phyloP scores from a whole-genome alignment of 2,888 invertebrate species.

The Sesia bembeciformis region DNA sequence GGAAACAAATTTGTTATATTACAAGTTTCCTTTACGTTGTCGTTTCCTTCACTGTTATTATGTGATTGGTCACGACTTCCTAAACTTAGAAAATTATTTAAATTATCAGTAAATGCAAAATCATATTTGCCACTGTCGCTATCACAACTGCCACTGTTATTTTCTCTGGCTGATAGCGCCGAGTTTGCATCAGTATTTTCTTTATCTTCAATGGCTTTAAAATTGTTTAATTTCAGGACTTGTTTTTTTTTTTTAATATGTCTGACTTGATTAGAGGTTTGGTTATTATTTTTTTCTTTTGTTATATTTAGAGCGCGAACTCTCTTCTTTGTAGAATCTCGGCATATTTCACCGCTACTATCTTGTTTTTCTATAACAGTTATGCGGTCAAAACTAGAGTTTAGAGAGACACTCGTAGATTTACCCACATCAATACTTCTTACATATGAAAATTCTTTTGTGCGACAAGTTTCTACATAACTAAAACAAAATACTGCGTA shows the following conservation, averaged over 20 bases:
- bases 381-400: constrained; percentile 47
- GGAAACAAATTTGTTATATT: too few relatives aligned
- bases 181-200: too few relatives aligned
- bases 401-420: constrained; percentile 26
- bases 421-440: constrained; percentile 37
- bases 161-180: too few relatives aligned
- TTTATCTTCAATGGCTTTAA: not conserved
- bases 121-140: too few relatives aligned
- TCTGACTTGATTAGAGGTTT: not conserved
- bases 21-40: too few relatives aligned
- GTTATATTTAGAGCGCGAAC: not conserved
- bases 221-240: not conserved
- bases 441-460: constrained; percentile 51
- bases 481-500: not conserved
- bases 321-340: constrained; percentile 5
- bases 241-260: not conserved
- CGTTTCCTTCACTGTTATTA: too few relatives aligned
- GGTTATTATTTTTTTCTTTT: not conserved
- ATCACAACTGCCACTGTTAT: too few relatives aligned
- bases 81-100: too few relatives aligned
- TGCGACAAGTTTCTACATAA: constrained; percentile 38
- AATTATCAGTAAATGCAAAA: too few relatives aligned
- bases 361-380: constrained; percentile 49
- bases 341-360: constrained; percentile 20
- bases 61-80: too few relatives aligned